phyloP scores from a whole-genome alignment of 2,888 invertebrate genomes.

The Urechis unicinctus region DNA sequence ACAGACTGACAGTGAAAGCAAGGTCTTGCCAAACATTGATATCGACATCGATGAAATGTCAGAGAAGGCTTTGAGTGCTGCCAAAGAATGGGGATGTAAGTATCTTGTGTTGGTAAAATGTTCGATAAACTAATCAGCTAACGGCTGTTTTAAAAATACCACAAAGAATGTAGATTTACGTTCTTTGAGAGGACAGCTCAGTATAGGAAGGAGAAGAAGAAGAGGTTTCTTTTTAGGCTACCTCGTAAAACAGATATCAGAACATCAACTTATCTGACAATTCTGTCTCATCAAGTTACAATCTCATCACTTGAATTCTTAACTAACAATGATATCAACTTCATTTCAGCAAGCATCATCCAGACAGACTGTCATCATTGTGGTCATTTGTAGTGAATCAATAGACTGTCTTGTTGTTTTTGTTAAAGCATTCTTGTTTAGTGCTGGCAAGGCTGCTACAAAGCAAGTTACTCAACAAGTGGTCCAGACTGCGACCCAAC shows the following conservation, averaged over 20 bases:
- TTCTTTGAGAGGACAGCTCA: no score
- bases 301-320: no score
- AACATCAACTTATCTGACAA: no score
- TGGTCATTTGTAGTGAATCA: no score
- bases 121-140: not conserved
- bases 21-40: not conserved
- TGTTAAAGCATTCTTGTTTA: conserved; percentile 18
- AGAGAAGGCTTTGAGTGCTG: conserved; percentile 41
- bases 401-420: not conserved
- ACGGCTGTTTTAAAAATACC: no score
- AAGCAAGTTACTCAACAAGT: conserved; percentile 72
- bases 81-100: conserved; percentile 48
- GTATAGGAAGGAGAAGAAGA: no score
- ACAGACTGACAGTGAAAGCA: not conserved
- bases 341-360: no score
- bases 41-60: conserved; percentile 39
- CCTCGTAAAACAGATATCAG: no score
- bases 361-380: no score
- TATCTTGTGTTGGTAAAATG: not conserved
- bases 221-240: no score
- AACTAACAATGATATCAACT: no score
- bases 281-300: no score
- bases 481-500: conserved; percentile 83
- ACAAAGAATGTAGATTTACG: not conserved
- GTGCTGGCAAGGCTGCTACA: conserved; percentile 20